Evolutionary conservation across 2,888 invertebrate species (phyloP).

Genomic region (Tetanocera ferruginea): DNA sequence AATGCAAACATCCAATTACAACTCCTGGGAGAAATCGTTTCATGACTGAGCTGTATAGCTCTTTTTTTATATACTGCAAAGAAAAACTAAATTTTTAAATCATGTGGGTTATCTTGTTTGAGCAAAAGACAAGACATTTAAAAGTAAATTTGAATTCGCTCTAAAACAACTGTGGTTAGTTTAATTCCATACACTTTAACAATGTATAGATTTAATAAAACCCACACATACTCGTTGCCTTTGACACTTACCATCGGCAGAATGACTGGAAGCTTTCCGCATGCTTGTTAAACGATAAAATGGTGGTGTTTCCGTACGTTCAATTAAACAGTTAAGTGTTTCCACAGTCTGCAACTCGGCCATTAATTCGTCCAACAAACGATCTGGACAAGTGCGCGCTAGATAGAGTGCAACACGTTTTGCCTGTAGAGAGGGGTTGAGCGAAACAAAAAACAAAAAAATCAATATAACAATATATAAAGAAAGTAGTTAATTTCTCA

Average conservation of each 20-base stretch:
- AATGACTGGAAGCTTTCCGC: slow-evolving; percentile 90
- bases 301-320: slow-evolving; percentile 97
- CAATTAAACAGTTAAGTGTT: slow-evolving; percentile 94
- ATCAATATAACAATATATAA: background rate
- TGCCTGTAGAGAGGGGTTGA: slow-evolving; percentile 77
- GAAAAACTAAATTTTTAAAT: too few species aligned
- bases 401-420: slow-evolving; percentile 95
- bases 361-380: slow-evolving; percentile 97
- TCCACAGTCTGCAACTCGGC: slow-evolving; percentile 97
- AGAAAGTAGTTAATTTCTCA: background rate
- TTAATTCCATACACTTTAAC: too few species aligned
- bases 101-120: too few species aligned
- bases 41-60: too few species aligned
- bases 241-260: slow-evolving; percentile 72
- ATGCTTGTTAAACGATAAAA: slow-evolving; percentile 95
- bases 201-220: too few species aligned
- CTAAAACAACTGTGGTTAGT: too few species aligned
- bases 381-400: slow-evolving; percentile 91
- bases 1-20: too few species aligned
- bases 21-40: too few species aligned
- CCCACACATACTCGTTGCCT: too few species aligned
- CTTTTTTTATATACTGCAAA: too few species aligned
- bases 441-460: slow-evolving; percentile 7
- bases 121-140: too few species aligned
- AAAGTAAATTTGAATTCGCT: too few species aligned